Conservation (phyloP, 2,113 vertebrate species). For the Trachemys scripta region DNA sequence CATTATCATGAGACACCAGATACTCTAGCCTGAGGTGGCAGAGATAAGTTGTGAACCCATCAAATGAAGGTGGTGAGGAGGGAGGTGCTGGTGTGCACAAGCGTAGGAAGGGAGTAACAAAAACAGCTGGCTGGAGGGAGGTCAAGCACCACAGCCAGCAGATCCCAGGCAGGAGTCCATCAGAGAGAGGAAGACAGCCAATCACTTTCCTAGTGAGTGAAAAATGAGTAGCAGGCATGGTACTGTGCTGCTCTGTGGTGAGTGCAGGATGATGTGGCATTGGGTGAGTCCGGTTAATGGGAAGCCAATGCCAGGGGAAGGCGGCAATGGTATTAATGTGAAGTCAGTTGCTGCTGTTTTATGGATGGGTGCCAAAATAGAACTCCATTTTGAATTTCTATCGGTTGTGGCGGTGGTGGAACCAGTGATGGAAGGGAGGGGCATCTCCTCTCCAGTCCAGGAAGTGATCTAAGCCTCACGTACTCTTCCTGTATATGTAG, state of each 20-base stretch:
- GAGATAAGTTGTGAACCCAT: not conserved
- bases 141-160: not conserved
- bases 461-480: not conserved
- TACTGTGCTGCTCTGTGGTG: not conserved
- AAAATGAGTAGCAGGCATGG: not conserved
- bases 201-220: not conserved
- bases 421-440: too few species aligned
- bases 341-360: not conserved
- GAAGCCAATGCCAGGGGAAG: accelerated
- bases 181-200: not conserved
- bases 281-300: not conserved
- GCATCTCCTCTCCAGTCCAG: not conserved
- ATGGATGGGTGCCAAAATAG: not conserved
- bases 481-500: not conserved
- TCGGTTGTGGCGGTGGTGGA: not conserved
- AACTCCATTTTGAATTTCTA: not conserved
- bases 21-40: not conserved
- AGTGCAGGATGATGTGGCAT: not conserved
- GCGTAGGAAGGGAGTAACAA: not conserved
- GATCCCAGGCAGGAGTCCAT: not conserved
- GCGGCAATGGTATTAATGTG: not conserved
- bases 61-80: not conserved
- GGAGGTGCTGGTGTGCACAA: not conserved
- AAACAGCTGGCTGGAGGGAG: not conserved
- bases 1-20: not conserved